These are phyloP conservation scores for Drosophila niveifrons DNA, from an alignment of 2,888 invertebrate species.

Conservation along the genomic window DNA sequence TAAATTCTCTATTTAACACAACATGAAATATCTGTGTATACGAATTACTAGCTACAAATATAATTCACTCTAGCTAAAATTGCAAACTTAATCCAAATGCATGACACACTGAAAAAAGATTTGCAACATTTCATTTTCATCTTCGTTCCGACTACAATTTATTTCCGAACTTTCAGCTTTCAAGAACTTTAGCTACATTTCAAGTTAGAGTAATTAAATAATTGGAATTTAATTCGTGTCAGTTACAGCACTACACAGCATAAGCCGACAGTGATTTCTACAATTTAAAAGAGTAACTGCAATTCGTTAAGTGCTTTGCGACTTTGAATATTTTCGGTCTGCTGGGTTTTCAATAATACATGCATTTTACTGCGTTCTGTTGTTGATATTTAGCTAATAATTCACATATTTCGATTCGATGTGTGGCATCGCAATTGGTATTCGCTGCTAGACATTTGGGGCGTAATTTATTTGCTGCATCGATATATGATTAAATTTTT, in stretches of 20 bases:
- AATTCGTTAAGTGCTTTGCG: neutral
- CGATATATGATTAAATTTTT: constrained; percentile 46
- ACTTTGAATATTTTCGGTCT: neutral
- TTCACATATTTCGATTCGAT: constrained; percentile 28
- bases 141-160: too few species aligned
- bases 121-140: too few species aligned
- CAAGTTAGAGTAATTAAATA: neutral
- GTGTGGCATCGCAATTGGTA: constrained; percentile 6
- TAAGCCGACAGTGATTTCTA: neutral
- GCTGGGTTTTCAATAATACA: constrained; percentile 16
- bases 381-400: constrained; percentile 42
- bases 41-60: too few species aligned
- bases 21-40: too few species aligned
- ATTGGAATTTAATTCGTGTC: neutral
- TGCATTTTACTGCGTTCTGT: constrained; percentile 22
- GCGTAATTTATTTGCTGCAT: constrained; percentile 40
- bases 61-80: too few species aligned
- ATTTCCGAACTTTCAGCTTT: too few species aligned
- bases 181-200: neutral
- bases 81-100: too few species aligned
- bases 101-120: too few species aligned
- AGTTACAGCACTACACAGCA: neutral
- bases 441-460: constrained; percentile 18
- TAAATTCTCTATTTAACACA: too few species aligned
- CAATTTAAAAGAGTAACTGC: constrained; percentile 15